Evolutionary conservation across 2,888 invertebrate species (phyloP), one percentile per base, ranked within the genome.

Genomic region (Luffia ferchaultella): DNA sequence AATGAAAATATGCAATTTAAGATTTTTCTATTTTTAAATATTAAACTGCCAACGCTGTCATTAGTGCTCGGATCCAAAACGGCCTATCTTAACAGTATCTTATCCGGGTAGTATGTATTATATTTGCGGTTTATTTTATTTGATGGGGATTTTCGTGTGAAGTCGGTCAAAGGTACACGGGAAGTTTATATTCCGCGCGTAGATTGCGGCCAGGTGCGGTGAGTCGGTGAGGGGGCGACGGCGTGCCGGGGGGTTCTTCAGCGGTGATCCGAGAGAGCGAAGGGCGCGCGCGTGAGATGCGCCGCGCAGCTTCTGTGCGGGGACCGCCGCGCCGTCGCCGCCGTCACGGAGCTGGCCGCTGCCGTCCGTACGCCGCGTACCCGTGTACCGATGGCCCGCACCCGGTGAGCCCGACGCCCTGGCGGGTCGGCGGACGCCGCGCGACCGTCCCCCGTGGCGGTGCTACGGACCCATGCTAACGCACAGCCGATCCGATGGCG

Each of bases 401-500:
- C 56, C 68, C 75, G 78, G 72, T 82, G 79, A 80, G 74, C 70
- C 67, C 30, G 18, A 68, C 63, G 65, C 70, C 70, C 78, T 85
- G 84, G 85, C 82, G 75, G 80, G 85, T 72, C 80, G 73, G 67
- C 85, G 84, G 67, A 73, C 73, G 69, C 74, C 68, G 67, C 79
- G 76, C 64, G 77, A 78, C 64, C 76, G 71, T 62, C 76, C 82
- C 75, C 76, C 86, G 68, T 86, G 87, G 68, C 87, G 87, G 73
- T 87, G 87, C 71, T 87, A 87, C 74, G 89, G 87, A 74, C 88
- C 89, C 71, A 92, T 93, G 89, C 86, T 93, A 71, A 93, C 92
- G 59, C 93, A 93, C 84, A 93, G 93, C 73, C 90, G 91, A 79
- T 93, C 93, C 74, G 93, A 93, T 72, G 91, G 93, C 67, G 93